phyloP scores from a whole-genome alignment of 1,140 invertebrate genomes.

The Copidosoma floridanum region DNA sequence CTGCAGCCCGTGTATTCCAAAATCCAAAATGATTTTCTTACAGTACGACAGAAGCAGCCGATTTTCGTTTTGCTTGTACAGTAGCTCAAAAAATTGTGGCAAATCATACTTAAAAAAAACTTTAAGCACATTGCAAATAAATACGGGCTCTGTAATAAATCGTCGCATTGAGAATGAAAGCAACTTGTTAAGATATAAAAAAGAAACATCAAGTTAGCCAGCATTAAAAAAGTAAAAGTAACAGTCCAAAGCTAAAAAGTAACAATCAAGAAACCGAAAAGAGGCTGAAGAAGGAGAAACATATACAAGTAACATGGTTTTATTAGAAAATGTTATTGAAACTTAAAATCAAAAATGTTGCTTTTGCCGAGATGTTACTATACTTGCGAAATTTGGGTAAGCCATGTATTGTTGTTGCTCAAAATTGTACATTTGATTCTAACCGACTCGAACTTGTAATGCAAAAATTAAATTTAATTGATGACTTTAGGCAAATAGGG shows the following conservation, averaged over 20 bases:
- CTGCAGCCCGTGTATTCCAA: constrained; percentile 17
- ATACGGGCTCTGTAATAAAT: too few relatives aligned
- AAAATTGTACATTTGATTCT: background rate
- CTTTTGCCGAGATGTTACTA: background rate
- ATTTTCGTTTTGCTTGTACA: too few relatives aligned
- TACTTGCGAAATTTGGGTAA: too few relatives aligned
- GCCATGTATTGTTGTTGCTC: background rate
- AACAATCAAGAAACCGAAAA: background rate
- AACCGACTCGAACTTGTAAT: too few relatives aligned
- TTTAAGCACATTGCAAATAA: too few relatives aligned
- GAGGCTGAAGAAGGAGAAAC: background rate
- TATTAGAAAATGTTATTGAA: background rate
- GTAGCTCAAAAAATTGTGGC: too few relatives aligned
- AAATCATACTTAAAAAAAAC: constrained; percentile 7
- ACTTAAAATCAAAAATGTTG: too few relatives aligned
- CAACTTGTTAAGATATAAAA: background rate
- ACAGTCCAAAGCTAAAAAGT: background rate
- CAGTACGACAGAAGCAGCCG: constrained; percentile 21
- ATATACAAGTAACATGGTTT: too few relatives aligned
- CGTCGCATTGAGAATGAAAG: too few relatives aligned
- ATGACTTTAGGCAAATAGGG: too few relatives aligned
- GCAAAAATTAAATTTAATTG: too few relatives aligned
- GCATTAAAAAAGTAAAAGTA: too few relatives aligned
- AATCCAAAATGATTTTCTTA: constrained; percentile 28
- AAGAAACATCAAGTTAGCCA: constrained; percentile 4